These are phyloP conservation scores for rabbit (Oryctolagus cuniculus) DNA, from an alignment of 2,113 vertebrate genomes.

Conservation along the genomic window mOryCun1.1 NC_091432.1:142319501-142320000, in stretches of 20 bases:
- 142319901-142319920: not conserved
- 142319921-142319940: not conserved
- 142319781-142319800: slow-evolving; percentile 16
- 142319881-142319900: not conserved
- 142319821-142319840: slow-evolving; percentile 7
- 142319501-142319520: slow-evolving; percentile 50
- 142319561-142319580: slow-evolving; percentile 64
- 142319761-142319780: slow-evolving; percentile 51
- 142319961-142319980: not conserved
- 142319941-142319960: slow-evolving; percentile 39
- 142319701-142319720: slow-evolving; percentile 48
- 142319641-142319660: slow-evolving; percentile 71
- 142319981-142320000: not conserved
- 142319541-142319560: slow-evolving; percentile 57
- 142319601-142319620: slow-evolving; percentile 55
- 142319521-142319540: slow-evolving; percentile 51
- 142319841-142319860: slow-evolving; percentile 27
- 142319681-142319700: slow-evolving; percentile 63
- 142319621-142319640: slow-evolving; percentile 31
- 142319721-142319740: slow-evolving; percentile 60
- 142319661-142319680: slow-evolving; percentile 65
- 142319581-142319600: slow-evolving; percentile 48
- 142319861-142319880: not conserved
- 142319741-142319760: slow-evolving; percentile 22
- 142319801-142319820: slow-evolving; percentile 47